Percentiles rank a stretch among this genome's conserved stretches.
Evolutionary conservation across 1,140 invertebrate species (phyloP).

Genomic region (Asobara japonica): DNA sequence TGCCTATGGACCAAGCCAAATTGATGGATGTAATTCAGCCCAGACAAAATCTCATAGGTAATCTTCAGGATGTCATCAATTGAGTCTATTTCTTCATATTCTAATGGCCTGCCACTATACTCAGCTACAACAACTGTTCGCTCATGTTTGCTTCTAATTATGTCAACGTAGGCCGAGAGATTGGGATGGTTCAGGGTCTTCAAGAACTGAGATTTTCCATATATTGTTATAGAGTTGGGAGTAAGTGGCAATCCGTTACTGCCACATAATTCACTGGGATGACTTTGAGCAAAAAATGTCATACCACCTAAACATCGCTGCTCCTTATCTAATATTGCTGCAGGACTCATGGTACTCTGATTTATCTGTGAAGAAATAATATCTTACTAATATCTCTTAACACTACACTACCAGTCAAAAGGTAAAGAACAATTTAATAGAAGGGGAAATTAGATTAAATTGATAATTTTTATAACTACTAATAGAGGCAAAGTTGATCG

Average conservation of each 20-base stretch:
- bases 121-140: slow-evolving; percentile 90
- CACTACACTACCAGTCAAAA: background rate
- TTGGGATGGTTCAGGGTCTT: slow-evolving; percentile 83
- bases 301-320: slow-evolving; percentile 78
- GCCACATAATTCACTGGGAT: slow-evolving; percentile 92
- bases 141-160: slow-evolving; percentile 94
- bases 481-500: no score
- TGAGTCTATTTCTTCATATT: slow-evolving; percentile 54
- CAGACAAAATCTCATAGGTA: slow-evolving; percentile 77
- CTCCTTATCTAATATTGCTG: slow-evolving; percentile 61
- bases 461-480: no score
- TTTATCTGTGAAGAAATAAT: no score
- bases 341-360: slow-evolving; percentile 59
- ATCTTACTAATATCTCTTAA: background rate
- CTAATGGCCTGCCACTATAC: slow-evolving; percentile 77
- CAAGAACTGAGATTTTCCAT: slow-evolving; percentile 87
- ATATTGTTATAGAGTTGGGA: slow-evolving; percentile 94
- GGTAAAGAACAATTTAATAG: background rate
- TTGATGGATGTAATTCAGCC: slow-evolving; percentile 78
- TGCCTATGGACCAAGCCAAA: slow-evolving; percentile 82
- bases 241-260: slow-evolving; percentile 95
- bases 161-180: slow-evolving; percentile 90
- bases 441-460: no score
- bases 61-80: slow-evolving; percentile 70
- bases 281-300: slow-evolving; percentile 90